phyloP scores from a whole-genome alignment of 2,888 invertebrate genomes.

The Antitype chi region DNA sequence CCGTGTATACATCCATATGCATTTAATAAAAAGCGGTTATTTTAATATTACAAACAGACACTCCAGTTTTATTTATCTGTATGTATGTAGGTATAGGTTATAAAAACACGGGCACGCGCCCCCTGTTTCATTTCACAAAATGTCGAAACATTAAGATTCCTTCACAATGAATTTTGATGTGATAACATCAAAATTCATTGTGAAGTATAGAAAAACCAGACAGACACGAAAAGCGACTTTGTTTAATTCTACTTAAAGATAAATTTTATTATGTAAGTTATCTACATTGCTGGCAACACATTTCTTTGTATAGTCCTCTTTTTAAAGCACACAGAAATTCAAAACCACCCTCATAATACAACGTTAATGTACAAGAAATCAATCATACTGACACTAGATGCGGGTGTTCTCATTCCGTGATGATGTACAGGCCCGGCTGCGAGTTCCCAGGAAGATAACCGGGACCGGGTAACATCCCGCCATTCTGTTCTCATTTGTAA shows the following conservation, averaged over 20 bases:
- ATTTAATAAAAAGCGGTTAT: too few species aligned
- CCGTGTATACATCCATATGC: too few species aligned
- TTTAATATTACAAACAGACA: too few species aligned
- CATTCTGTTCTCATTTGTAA: conserved; percentile 86
- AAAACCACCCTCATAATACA: conserved; percentile 39
- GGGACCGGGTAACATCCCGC: conserved; percentile 71
- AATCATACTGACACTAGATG: conserved; percentile 64
- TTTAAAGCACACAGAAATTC: conserved; percentile 38
- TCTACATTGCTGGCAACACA: conserved; percentile 15
- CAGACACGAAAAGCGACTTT: not conserved
- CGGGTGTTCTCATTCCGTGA: conserved; percentile 56
- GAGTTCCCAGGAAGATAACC: conserved; percentile 82
- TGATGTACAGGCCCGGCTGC: conserved; percentile 66
- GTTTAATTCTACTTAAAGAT: not conserved
- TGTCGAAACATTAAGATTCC: not conserved
- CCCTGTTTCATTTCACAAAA: not conserved
- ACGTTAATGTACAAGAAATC: conserved; percentile 65
- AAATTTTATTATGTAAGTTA: not conserved
- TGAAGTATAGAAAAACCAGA: not conserved
- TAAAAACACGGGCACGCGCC: not conserved
- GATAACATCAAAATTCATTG: not conserved
- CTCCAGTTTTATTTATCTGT: too few species aligned
- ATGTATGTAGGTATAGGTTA: too few species aligned
- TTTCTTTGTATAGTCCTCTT: conserved; percentile 6
- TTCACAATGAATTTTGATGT: too few species aligned